phyloP scores from a whole-genome alignment of 2,113 vertebrate species.

The Coregonus clupeaformis region DNA sequence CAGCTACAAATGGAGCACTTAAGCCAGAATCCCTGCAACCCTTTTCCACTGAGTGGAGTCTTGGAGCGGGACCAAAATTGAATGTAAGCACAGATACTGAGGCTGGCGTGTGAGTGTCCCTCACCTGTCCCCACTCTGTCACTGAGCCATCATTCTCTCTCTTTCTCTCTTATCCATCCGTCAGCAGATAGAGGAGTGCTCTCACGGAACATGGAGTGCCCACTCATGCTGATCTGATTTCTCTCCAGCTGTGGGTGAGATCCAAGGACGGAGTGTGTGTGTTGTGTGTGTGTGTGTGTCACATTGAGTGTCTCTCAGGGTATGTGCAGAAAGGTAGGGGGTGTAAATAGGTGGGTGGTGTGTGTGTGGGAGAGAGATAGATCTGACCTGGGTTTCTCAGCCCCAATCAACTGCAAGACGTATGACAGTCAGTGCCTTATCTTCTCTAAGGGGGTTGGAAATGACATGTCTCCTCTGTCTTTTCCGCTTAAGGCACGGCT shows the following conservation, averaged over 20 bases:
- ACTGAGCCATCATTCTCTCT: not conserved
- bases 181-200: not conserved
- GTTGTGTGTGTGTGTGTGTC: too few relatives aligned
- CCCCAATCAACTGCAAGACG: not conserved
- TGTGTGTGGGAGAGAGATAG: not conserved
- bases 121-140: not conserved
- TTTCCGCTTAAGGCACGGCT: conserved; percentile 28
- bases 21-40: too few relatives aligned
- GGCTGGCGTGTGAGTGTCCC: not conserved
- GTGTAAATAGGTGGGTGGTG: not conserved
- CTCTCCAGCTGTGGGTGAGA: conserved; percentile 1
- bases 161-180: not conserved
- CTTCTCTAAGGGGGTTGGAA: conserved; percentile 34
- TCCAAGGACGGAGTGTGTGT: not conserved
- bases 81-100: not conserved
- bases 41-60: too few relatives aligned
- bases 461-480: conserved; percentile 49
- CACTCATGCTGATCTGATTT: not conserved
- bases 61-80: not conserved
- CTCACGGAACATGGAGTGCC: not conserved
- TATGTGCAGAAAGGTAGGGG: not conserved
- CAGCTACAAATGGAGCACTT: not conserved
- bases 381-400: not conserved
- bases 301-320: too few relatives aligned
- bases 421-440: not conserved